Conservation (phyloP, 1,140 invertebrate species). For the Dreissena rostriformis region DNA sequence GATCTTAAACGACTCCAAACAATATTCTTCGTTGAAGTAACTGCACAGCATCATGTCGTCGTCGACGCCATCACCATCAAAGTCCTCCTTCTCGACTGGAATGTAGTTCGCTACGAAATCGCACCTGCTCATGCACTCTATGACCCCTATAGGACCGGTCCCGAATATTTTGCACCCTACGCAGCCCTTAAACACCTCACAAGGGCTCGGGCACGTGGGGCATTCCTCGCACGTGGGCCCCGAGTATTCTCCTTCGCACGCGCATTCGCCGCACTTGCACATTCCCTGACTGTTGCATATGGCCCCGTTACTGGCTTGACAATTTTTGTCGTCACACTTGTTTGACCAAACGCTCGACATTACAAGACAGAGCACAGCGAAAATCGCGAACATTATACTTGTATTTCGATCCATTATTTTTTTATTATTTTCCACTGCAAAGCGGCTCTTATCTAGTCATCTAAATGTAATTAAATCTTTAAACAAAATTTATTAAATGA, state of each 20-base stretch:
- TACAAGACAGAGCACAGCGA: neutral
- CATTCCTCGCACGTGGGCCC: conserved; percentile 52
- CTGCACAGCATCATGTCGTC: neutral
- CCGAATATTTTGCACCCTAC: conserved; percentile 48
- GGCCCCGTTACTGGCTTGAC: conserved; percentile 32
- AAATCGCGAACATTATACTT: neutral
- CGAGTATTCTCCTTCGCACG: conserved; percentile 7
- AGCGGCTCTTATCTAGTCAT: neutral
- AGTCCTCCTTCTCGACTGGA: conserved; percentile 28
- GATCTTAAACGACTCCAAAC: conserved; percentile 37
- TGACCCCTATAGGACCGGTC: conserved; percentile 27
- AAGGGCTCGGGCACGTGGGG: conserved; percentile 13
- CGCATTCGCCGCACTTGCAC: conserved; percentile 43
- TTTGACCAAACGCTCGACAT: neutral
- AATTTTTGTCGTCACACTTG: conserved; percentile 23
- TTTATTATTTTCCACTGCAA: neutral
- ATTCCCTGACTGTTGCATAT: conserved; percentile 32
- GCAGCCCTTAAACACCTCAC: conserved; percentile 26
- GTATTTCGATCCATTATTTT: neutral
- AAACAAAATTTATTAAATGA: neutral
- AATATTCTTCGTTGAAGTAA: neutral
- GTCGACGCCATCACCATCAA: neutral
- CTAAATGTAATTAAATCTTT: neutral
- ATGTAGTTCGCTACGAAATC: conserved; percentile 26
- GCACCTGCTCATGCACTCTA: conserved; percentile 28